Percentiles rank a stretch among this genome's conserved stretches.
phyloP scores from a whole-genome alignment of 2,888 invertebrate species.

The Melanchra persicariae region DNA sequence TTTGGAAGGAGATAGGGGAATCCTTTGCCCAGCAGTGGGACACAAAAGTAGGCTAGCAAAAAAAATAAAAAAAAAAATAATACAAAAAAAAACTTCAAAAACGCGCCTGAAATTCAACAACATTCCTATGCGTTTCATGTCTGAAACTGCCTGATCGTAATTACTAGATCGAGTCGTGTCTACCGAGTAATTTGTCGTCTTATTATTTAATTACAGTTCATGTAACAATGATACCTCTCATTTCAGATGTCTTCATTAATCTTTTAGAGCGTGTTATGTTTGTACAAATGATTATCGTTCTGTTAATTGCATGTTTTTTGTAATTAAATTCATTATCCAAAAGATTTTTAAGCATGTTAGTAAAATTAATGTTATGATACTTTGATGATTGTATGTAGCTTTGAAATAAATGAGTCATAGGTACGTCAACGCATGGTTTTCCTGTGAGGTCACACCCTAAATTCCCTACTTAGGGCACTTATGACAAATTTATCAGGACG shows the following conservation, averaged over 20 bases:
- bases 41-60: too few relatives aligned
- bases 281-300: conserved; percentile 24
- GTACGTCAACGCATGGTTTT: conserved; percentile 18
- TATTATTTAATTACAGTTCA: conserved; percentile 44
- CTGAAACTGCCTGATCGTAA: conserved; percentile 10
- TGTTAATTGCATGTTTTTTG: conserved; percentile 3
- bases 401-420: conserved; percentile 13
- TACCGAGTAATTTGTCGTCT: conserved; percentile 28
- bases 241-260: conserved; percentile 39
- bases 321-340: background rate
- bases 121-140: background rate
- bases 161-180: conserved; percentile 34
- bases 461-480: conserved; percentile 34
- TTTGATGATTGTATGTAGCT: conserved; percentile 26
- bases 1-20: too few relatives aligned
- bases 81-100: background rate
- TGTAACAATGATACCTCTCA: conserved; percentile 25
- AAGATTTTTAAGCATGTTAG: background rate
- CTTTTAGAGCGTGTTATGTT: conserved; percentile 39
- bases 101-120: background rate
- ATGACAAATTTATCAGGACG: conserved; percentile 60
- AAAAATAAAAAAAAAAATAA: too few relatives aligned
- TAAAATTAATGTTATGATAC: background rate
- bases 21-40: too few relatives aligned
- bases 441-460: conserved; percentile 50